Conservation (phyloP, 2,888 invertebrate genomes). For the Ormyrus labotus region DNA sequence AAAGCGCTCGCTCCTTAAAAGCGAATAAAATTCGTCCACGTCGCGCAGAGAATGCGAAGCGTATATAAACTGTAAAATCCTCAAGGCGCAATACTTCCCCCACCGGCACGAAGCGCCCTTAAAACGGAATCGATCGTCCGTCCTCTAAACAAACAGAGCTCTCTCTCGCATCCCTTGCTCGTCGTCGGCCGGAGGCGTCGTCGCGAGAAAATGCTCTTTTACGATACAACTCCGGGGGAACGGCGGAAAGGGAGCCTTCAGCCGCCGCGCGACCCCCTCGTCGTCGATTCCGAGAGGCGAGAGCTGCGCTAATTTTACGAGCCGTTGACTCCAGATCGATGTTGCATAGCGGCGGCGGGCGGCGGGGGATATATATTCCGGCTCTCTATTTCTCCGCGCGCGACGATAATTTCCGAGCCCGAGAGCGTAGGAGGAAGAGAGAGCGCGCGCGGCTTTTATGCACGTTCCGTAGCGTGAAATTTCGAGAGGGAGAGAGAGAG, state of each 20-base stretch:
- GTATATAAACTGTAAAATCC: too few species aligned
- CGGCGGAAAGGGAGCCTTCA: not conserved
- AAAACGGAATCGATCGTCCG: conserved; percentile 1
- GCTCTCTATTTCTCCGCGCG: not conserved
- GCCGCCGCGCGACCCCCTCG: not conserved
- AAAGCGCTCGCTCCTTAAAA: too few species aligned
- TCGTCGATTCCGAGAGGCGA: not conserved
- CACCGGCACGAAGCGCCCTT: not conserved
- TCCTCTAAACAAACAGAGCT: too few species aligned
- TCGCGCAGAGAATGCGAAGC: too few species aligned
- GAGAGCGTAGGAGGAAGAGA: too few species aligned
- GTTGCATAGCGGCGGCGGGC: conserved; percentile 24
- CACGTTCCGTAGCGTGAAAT: conserved; percentile 39
- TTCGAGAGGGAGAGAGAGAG: conserved; percentile 10
- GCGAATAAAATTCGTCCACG: too few species aligned
- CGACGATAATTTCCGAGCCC: not conserved
- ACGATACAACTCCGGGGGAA: not conserved
- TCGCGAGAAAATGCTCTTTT: not conserved
- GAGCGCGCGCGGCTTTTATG: conserved; percentile 20
- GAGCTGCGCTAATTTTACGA: conserved; percentile 72
- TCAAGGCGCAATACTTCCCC: too few species aligned
- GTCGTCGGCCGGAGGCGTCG: not conserved
- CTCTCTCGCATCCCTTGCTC: not conserved
- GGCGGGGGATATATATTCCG: not conserved
- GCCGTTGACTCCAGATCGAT: conserved; percentile 74